phyloP scores from a whole-genome alignment of 2,888 invertebrate species.

The Gibbula magus region DNA sequence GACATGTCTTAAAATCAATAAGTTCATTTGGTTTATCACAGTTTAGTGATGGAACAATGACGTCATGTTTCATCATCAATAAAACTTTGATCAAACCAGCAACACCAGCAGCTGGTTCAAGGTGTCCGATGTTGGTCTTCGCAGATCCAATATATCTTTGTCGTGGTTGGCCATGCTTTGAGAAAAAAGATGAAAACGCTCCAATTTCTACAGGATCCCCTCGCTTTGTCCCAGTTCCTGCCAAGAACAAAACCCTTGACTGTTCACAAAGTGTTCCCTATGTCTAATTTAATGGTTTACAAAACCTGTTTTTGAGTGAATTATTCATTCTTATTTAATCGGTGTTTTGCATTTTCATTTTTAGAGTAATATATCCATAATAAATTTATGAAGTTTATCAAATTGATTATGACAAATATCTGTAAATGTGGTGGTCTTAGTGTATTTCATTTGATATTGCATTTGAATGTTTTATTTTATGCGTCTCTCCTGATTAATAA shows the following conservation, averaged over 20 bases:
- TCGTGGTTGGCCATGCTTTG: neutral
- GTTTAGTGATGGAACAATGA: slow-evolving; percentile 54
- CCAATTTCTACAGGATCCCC: slow-evolving; percentile 60
- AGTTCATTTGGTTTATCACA: slow-evolving; percentile 49
- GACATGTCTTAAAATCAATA: slow-evolving; percentile 47
- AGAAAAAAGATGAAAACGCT: slow-evolving; percentile 47
- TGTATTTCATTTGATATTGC: too few relatives aligned
- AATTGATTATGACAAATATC: too few relatives aligned
- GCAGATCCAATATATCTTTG: slow-evolving; percentile 56
- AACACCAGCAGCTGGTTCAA: slow-evolving; percentile 59
- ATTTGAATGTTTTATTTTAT: too few relatives aligned
- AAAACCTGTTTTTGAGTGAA: too few relatives aligned
- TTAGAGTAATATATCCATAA: too few relatives aligned
- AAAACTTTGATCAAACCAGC: slow-evolving; percentile 60
- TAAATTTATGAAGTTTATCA: too few relatives aligned
- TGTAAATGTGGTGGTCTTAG: too few relatives aligned
- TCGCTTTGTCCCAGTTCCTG: slow-evolving; percentile 59
- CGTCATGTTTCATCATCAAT: slow-evolving; percentile 55
- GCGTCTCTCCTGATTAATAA: too few relatives aligned
- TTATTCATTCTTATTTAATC: too few relatives aligned
- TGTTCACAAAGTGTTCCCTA: too few relatives aligned
- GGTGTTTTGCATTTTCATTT: too few relatives aligned
- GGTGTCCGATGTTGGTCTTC: slow-evolving; percentile 64
- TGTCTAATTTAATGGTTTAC: too few relatives aligned
- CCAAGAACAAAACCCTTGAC: neutral